Conservation (phyloP, 2,113 vertebrate species). For the human region GRCh38 chr2:72413501-72414000, state of each 20-base stretch:
- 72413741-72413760: not conserved
- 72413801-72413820: not conserved
- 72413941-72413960: not conserved
- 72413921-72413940: not conserved
- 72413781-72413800: not conserved
- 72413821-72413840: not conserved
- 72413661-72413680: too few species aligned
- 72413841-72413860: not conserved
- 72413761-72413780: not conserved
- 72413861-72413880: not conserved
- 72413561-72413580: too few species aligned
- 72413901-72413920: not conserved
- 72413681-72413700: too few species aligned
- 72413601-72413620: too few species aligned
- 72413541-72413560: too few species aligned
- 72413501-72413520: too few species aligned
- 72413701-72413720: too few species aligned
- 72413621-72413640: too few species aligned
- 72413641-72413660: too few species aligned
- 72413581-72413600: too few species aligned
- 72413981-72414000: not conserved
- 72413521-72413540: too few species aligned
- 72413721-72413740: not conserved
- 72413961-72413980: slow-evolving; percentile 15
- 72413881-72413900: not conserved